Evolutionary conservation across 2,888 invertebrate genomes (phyloP), one percentile per base, ranked within the genome.

Genomic region (Scaptomyza flava): DNA sequence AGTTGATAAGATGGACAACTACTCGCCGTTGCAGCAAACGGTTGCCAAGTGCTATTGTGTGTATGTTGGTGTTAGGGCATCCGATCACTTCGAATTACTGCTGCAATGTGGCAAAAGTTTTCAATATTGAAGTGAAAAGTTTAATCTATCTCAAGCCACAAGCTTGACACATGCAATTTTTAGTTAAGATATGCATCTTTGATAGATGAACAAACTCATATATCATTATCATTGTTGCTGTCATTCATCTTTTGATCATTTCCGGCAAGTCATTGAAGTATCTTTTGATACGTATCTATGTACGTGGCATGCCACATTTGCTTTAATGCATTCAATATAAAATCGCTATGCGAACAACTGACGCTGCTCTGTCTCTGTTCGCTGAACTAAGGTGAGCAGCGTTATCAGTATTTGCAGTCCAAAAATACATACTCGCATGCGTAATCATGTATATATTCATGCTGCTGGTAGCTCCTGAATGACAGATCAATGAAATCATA

Each of bases 401-500:
- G 64, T 85, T 89, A 89, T 89, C 89, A 77, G 69, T 65, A 33
- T 47, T 8, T 17, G 33, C 33, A 42, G 34, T 46, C 57, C 48
- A 48, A 51, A 53, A 46, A 41, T 27, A 42, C 20, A 41, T 27
- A 42, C 20, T 46, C 27, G 20, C 31, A 50, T 54, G 34, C 23
- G 53, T 54, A 50, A 38, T 43, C 23, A 38, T 31, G 45, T 34
- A 31, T 9, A 38, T 31, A 52, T 51, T 76, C 83, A 72, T 65
- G 67, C 77, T 87, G 87, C 77, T 84, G 88, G 82, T 79, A 87
- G 88, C 83, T 85, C 74, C 69, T 79, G 68, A 89, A 86, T 82
- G 84, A 85, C 84, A 89, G 89, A 84, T 89, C 89, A 84, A 84
- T 84, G 88, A 89, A 89, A 87, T 84, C 74, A 77, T 87, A 87